Percentiles rank a stretch among this genome's conserved stretches.
Evolutionary conservation across 2,888 invertebrate genomes (phyloP).

Genomic region (Coleophora deauratella): DNA sequence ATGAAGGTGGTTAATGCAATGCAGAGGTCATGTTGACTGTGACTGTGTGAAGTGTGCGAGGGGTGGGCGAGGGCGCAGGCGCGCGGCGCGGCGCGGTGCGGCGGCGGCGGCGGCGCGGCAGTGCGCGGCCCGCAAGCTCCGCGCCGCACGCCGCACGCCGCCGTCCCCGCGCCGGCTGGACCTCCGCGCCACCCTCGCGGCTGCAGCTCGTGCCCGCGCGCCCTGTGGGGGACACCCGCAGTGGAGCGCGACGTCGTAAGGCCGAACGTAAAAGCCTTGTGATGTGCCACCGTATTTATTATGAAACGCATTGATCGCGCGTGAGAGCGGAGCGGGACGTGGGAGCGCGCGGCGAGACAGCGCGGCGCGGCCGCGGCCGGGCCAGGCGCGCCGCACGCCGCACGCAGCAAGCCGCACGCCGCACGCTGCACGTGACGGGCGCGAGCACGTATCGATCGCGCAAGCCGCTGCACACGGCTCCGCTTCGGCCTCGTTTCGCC

Average conservation of each 20-base stretch:
- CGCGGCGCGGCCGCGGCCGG: conserved; percentile 7
- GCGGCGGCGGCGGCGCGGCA: conserved; percentile 20
- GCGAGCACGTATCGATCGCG: conserved; percentile 1
- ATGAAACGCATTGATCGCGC: background rate
- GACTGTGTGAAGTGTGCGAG: background rate
- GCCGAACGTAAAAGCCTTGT: too few species aligned
- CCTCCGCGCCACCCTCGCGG: background rate
- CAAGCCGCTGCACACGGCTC: conserved; percentile 4
- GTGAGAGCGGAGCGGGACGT: conserved; percentile 3
- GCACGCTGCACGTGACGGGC: conserved; percentile 1
- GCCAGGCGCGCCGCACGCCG: conserved; percentile 3
- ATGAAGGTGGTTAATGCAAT: too few species aligned
- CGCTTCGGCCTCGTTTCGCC: conserved; percentile 5
- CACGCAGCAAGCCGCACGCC: conserved; percentile 4
- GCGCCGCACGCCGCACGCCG: conserved; percentile 19
- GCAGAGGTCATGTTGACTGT: too few species aligned
- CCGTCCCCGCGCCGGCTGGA: conserved; percentile 1
- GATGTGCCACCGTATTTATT: background rate
- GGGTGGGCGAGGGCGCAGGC: conserved; percentile 9
- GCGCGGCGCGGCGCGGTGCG: conserved; percentile 25
- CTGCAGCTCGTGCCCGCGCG: background rate
- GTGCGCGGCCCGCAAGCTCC: conserved; percentile 18
- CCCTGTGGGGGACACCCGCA: too few species aligned
- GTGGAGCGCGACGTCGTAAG: conserved; percentile 6
- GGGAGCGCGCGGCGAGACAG: conserved; percentile 4